Conservation (phyloP, 2,113 vertebrate genomes). For the Ascaphus truei region DNA sequence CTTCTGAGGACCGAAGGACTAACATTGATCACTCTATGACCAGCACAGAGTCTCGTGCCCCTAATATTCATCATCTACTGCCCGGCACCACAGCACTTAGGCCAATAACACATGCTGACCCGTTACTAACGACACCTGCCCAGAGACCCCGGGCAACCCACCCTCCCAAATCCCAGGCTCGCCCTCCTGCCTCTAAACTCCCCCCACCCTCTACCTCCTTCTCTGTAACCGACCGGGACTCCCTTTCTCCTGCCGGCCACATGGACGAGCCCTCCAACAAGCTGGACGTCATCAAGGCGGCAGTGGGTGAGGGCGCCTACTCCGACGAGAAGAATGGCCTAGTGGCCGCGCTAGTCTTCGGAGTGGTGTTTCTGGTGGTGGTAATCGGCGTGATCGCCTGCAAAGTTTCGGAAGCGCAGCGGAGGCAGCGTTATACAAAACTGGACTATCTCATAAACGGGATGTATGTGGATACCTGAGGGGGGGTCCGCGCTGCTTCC, state of each 20-base stretch:
- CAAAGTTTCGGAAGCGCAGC: slow-evolving; percentile 51
- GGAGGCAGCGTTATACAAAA: slow-evolving; percentile 56
- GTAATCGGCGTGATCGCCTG: slow-evolving; percentile 50
- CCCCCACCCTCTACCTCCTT: not conserved
- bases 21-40: not conserved
- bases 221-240: no score
- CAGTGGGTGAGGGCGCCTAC: not conserved
- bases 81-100: not conserved
- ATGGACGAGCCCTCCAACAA: not conserved
- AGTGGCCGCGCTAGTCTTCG: slow-evolving; percentile 56
- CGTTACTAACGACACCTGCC: not conserved
- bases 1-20: not conserved
- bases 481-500: not conserved
- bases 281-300: not conserved
- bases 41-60: not conserved
- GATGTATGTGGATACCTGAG: slow-evolving; percentile 64
- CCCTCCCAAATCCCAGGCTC: no score
- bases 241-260: not conserved
- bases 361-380: slow-evolving; percentile 56
- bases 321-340: slow-evolving; percentile 55
- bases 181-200: not conserved
- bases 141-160: not conserved
- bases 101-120: not conserved
- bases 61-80: not conserved
- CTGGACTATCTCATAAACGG: slow-evolving; percentile 72